phyloP scores from a whole-genome alignment of 2,888 invertebrate species.

The Platycheirus albimanus region DNA sequence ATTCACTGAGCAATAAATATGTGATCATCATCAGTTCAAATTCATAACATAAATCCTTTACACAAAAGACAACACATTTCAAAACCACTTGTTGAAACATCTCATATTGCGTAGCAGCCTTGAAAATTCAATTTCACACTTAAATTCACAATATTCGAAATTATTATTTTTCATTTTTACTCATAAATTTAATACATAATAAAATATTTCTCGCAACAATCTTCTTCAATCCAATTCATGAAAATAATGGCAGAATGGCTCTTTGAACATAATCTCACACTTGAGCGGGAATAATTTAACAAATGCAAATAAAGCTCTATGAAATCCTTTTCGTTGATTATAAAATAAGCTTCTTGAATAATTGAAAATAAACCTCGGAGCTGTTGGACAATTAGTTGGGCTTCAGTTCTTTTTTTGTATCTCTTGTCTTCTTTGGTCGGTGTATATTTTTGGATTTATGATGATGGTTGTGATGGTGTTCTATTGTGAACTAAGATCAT shows the following conservation, averaged over 20 bases:
- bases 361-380: slow-evolving; percentile 48
- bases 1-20: slow-evolving; percentile 9
- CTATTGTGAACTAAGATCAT: slow-evolving; percentile 1
- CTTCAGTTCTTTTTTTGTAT: slow-evolving; percentile 1
- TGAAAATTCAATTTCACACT: slow-evolving; percentile 60
- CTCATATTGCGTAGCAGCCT: slow-evolving; percentile 37
- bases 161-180: no score
- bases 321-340: slow-evolving; percentile 24
- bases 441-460: no score
- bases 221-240: not conserved
- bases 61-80: not conserved
- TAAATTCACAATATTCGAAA: slow-evolving; percentile 36
- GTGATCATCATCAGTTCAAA: not conserved
- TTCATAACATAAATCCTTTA: not conserved
- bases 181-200: no score
- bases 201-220: slow-evolving; percentile 14
- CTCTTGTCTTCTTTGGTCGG: not conserved
- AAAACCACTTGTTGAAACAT: slow-evolving; percentile 23
- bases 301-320: slow-evolving; percentile 16
- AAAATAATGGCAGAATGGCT: not conserved
- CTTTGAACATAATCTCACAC: slow-evolving; percentile 43
- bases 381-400: slow-evolving; percentile 21
- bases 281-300: slow-evolving; percentile 47
- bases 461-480: no score
- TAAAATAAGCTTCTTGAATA: slow-evolving; percentile 31